These are phyloP conservation scores for Columbina picui DNA, from an alignment of 2,113 vertebrate species.

Conservation along the genomic window DNA sequence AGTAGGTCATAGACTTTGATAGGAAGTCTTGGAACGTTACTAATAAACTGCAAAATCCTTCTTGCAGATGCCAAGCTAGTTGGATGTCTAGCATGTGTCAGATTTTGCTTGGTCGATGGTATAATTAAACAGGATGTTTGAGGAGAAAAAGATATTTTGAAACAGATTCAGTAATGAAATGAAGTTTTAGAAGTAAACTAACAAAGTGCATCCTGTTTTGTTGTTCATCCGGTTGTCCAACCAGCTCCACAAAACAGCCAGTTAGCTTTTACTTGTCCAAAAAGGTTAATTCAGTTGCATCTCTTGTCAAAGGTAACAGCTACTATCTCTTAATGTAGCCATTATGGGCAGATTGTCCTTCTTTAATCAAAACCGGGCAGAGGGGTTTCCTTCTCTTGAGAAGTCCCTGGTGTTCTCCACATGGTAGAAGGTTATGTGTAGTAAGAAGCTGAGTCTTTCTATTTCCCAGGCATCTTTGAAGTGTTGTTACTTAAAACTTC, in stretches of 20 bases:
- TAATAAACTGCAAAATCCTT: neutral
- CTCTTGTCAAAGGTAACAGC: neutral
- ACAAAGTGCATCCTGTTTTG: neutral
- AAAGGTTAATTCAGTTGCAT: neutral
- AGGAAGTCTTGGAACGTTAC: neutral
- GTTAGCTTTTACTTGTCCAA: neutral
- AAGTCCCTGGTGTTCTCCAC: neutral
- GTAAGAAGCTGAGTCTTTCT: neutral
- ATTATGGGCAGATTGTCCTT: neutral
- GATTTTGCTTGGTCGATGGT: neutral
- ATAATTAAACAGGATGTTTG: neutral
- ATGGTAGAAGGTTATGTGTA: neutral
- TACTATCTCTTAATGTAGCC: neutral
- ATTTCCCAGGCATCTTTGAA: neutral
- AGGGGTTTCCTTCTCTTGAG: neutral
- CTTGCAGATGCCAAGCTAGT: fast-evolving
- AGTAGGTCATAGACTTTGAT: neutral
- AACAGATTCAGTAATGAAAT: neutral
- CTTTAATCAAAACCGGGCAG: neutral
- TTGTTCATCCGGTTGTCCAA: neutral
- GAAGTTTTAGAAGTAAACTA: neutral
- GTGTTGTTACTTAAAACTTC: neutral
- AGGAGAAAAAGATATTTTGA: neutral
- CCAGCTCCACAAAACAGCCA: neutral
- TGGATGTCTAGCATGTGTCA: neutral